Evolutionary conservation across 1,140 invertebrate genomes (phyloP), one percentile per base, ranked within the genome.

Genomic region (Drosophila kepulauana): DNA sequence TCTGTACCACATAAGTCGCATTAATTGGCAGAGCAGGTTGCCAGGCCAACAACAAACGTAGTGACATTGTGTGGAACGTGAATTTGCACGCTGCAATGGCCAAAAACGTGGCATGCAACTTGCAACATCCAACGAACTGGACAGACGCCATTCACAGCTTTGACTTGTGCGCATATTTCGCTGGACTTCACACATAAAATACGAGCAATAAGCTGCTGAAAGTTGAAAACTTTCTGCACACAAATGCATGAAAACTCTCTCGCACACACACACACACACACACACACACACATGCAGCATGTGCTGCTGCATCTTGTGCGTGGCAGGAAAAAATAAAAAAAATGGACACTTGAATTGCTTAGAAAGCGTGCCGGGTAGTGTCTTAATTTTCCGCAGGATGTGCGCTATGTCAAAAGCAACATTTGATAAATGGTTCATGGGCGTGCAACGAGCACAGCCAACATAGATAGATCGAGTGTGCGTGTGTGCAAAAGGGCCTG

Each of bases 381-480:
- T 86, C 82, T 86, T 86, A 86, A 86, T 86, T 86, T 86, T 86
- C 82, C 82, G 82, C 82, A 82, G 82, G 82, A 86, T 87, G 82
- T 86, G 82, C 84, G 79, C 82, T 73, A 77, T 86, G 84, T 89
- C 85, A 88, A 85, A 85, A 89, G 70, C 64, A 85, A 88, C 77
- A 68, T 81, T 88, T 88, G 85, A 88, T 88, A 88, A 89, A 88
- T 89, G 85, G 71, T 74, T 28, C 52, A 48, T 5, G 63, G 41
- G 64, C 51, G 56, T 67, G 58, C 46, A 66, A 66, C 63, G 61
- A 57, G 61, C 64, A 58, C 72, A 72, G 64, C 54, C 79, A 78
- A 7, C 10, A 28, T 28, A 54, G 46, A 30, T 62, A 43, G 51
- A 30, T 33, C 15, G 46, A 62, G 16, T 64, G 46, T 49, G 11